Base-by-base conservation (phyloP, 2,113 vertebrate genomes). In the Fregata magnificens region DNA sequence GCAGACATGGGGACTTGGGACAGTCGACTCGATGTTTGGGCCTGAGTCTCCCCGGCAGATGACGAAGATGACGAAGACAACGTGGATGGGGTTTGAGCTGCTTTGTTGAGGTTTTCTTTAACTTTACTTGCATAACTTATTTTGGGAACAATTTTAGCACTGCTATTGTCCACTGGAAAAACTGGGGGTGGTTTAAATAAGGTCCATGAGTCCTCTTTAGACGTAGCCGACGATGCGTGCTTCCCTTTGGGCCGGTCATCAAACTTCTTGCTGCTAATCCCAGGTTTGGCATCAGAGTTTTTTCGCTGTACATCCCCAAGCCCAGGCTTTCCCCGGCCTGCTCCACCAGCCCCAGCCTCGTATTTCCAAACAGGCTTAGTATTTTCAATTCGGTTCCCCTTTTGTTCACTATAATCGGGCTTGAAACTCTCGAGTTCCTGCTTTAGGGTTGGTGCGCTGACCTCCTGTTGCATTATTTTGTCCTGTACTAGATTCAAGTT, bases 61-160 rank as follows among this genome's bases (percentile, higher is more conserved):
- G 98, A 98, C 6, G 97, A 98, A 15, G 97, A 98, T 7, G 97
- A 98, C 1, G 97, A 98, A 19, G 98, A 96, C 0, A 96, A 96
- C 0, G 95, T 66, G 44, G 98, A 97, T 49, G 98, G 98, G 71
- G 96, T 98, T 95, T 99, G 99, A 97, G 99, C 98, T 93, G 99
- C 98, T 99, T 99, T 99, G 98, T 99, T 99, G 99, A 99, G 99
- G 99, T 99, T 99, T 97, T 99, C 99, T 98, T 99, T 99, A 98
- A 99, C 99, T 99, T 99, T 99, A 98, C 99, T 99, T 99, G 99
- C 99, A 99, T 99, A 99, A 99, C 99, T 99, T 98, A 99, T 99
- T 99, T 99, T 99, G 97, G 99, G 99, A 98, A 99, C 99, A 63
- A 99, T 99, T 99, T 99, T 99, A 98, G 99, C 99, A 96, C 99